A percentile compares a stretch with the other conserved stretches of the same genome.
Conservation (phyloP, 2,113 vertebrate genomes). For the Pithys albifrons region DNA sequence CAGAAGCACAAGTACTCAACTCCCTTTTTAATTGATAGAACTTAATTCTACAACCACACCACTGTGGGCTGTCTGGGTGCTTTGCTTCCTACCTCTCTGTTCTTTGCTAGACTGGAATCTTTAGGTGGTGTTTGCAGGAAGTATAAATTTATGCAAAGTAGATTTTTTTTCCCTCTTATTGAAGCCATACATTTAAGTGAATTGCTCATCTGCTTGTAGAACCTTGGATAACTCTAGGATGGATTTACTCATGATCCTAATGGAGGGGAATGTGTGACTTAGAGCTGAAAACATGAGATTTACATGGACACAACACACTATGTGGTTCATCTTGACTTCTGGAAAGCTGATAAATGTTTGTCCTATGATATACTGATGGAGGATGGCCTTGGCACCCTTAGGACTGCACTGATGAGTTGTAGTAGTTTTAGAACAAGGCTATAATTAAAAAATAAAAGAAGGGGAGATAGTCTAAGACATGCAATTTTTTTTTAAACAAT, state of each 20-base stretch:
- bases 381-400: background rate
- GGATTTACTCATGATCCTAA: fast-evolving
- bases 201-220: background rate
- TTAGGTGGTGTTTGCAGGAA: background rate
- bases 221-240: background rate
- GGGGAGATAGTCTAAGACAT: background rate
- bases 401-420: background rate
- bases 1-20: background rate
- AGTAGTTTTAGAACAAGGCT: background rate
- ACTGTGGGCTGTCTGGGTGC: background rate
- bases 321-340: background rate
- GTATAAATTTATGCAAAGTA: background rate
- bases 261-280: background rate
- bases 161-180: background rate
- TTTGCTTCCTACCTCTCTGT: background rate
- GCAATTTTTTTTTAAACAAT: background rate
- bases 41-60: background rate
- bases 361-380: fast-evolving
- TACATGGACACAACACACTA: fast-evolving
- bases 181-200: background rate
- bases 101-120: background rate
- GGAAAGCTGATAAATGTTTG: background rate
- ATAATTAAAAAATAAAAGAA: background rate
- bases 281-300: background rate
- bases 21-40: background rate